A percentile compares a stretch with the other conserved stretches of the same genome.
phyloP scores from a whole-genome alignment of 2,888 invertebrate species.

The Leucania comma region DNA sequence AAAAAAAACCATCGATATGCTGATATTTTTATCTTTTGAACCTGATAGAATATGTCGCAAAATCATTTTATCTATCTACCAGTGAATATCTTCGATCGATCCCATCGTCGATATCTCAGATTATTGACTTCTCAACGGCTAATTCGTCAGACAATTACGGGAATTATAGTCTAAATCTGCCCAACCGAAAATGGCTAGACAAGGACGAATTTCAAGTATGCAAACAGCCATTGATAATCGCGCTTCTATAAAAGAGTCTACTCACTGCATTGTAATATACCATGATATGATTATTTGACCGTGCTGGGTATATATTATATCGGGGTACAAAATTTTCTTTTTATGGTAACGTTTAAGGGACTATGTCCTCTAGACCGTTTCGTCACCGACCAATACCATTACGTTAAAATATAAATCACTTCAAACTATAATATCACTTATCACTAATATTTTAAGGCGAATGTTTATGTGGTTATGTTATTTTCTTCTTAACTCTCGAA shows the following conservation, averaged over 20 bases:
- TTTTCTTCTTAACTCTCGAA: no score
- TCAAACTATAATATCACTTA: no score
- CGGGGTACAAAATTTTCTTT: no score
- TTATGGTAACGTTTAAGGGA: no score
- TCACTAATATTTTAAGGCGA: no score
- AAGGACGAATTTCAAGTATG: slow-evolving; percentile 31
- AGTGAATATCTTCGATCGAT: not conserved
- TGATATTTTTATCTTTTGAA: not conserved
- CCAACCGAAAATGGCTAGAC: slow-evolving; percentile 16
- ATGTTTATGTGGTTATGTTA: no score
- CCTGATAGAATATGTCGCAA: not conserved
- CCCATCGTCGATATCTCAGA: slow-evolving; percentile 2
- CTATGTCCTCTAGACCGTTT: no score
- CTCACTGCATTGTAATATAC: slow-evolving; percentile 7
- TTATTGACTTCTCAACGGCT: slow-evolving; percentile 28
- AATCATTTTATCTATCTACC: not conserved
- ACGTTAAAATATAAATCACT: no score
- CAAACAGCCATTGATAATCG: slow-evolving; percentile 37
- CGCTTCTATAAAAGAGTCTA: slow-evolving; percentile 19
- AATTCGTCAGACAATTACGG: slow-evolving; percentile 7
- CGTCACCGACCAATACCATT: no score
- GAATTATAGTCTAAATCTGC: slow-evolving; percentile 16
- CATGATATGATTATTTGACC: no score
- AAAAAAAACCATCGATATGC: not conserved
- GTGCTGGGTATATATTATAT: no score